Conservation (phyloP, 1,140 invertebrate genomes). For the Micrasema longulum region DNA sequence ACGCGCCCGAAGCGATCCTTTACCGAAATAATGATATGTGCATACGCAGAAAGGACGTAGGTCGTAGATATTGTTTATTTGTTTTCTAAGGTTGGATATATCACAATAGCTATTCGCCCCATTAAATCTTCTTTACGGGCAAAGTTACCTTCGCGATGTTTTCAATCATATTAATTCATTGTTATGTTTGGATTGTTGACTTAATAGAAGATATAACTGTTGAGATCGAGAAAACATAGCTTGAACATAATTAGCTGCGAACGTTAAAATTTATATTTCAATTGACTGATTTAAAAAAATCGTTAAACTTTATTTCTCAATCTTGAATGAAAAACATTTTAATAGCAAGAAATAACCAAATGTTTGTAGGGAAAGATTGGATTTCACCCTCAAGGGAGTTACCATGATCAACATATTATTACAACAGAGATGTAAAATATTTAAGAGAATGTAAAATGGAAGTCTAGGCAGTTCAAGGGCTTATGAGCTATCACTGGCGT, state of each 20-base stretch:
- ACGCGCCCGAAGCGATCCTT: background rate
- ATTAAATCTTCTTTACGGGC: conserved; percentile 1
- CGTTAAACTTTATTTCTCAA: background rate
- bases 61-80: conserved; percentile 34
- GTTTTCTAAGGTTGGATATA: conserved; percentile 19
- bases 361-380: no score
- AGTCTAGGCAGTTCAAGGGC: no score
- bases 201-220: background rate
- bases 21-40: conserved; percentile 13
- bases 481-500: no score
- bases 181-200: background rate
- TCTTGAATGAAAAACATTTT: no score
- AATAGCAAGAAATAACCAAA: no score
- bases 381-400: no score
- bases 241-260: background rate
- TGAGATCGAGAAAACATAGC: background rate
- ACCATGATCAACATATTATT: no score
- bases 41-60: conserved; percentile 22
- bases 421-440: no score
- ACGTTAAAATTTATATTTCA: background rate
- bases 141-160: background rate
- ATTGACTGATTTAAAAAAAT: background rate
- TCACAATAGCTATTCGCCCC: conserved; percentile 19
- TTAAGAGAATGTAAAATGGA: no score
- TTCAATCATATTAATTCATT: background rate